A percentile compares a stretch with the other conserved stretches of the same genome.
Conservation (phyloP, 2,888 invertebrate genomes). For the Spilarctia lutea region DNA sequence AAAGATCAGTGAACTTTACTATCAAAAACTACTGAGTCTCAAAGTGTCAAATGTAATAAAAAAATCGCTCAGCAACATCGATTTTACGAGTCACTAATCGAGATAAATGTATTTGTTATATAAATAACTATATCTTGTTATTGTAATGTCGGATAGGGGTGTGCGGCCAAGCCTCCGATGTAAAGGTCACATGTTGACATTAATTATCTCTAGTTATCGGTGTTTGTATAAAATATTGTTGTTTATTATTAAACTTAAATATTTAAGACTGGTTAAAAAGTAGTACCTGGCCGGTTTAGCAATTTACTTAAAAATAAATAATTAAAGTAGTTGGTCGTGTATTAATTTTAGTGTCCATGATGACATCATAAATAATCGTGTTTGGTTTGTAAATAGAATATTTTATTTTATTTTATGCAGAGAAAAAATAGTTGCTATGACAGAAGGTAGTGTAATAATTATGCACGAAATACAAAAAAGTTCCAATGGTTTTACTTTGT, state of each 20-base stretch:
- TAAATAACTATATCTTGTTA: conserved; percentile 6
- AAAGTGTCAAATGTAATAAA: neutral
- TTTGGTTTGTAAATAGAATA: neutral
- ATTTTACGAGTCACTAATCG: neutral
- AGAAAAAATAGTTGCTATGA: too few species aligned
- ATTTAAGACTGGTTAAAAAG: neutral
- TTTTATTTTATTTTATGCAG: too few species aligned
- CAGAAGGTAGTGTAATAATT: neutral
- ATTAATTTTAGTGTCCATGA: neutral
- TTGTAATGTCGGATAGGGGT: conserved; percentile 37
- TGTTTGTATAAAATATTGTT: neutral
- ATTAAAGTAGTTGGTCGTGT: neutral
- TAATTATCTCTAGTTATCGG: conserved; percentile 29
- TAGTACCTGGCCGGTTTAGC: neutral
- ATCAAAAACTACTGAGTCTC: neutral
- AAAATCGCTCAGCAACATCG: neutral
- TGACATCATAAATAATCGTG: neutral
- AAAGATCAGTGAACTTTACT: neutral
- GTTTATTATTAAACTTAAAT: neutral
- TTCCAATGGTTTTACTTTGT: neutral
- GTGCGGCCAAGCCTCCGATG: conserved; percentile 49
- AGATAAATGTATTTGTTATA: conserved; percentile 3
- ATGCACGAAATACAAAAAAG: neutral
- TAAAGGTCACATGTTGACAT: conserved; percentile 31
- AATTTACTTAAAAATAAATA: neutral